Percentiles rank a stretch among this genome's conserved stretches.
Evolutionary conservation across 2,797 vertebrate species (phyloP).

Genomic region (Myiotriccus ornatus): DNA sequence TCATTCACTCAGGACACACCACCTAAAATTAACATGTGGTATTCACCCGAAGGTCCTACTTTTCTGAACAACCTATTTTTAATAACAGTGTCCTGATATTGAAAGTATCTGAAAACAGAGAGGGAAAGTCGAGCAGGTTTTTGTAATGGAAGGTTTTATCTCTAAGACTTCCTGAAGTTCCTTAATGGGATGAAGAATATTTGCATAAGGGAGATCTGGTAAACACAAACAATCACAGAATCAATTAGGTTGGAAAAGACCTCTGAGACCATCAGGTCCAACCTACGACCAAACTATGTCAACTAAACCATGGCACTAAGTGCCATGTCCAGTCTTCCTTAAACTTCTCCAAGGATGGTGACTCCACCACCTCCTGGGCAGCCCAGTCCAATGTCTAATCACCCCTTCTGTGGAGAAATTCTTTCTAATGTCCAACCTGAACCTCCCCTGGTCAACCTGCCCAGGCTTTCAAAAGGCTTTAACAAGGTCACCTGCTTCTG

Average conservation of each 20-base stretch:
- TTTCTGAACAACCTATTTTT: not conserved
- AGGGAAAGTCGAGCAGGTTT: not conserved
- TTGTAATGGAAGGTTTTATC: not conserved
- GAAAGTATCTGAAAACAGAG: not conserved
- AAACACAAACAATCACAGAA: not conserved
- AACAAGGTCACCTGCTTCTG: not conserved
- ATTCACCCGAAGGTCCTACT: not conserved
- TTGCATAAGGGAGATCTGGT: not conserved
- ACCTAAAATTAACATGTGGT: not conserved
- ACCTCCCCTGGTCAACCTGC: not conserved
- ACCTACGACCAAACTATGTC: rapidly evolving
- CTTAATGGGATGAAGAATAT: not conserved
- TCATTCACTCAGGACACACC: not conserved
- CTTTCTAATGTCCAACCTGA: not conserved
- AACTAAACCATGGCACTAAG: not conserved
- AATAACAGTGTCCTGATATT: not conserved
- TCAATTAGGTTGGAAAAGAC: not conserved
- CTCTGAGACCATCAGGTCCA: not conserved
- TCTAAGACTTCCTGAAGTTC: not conserved
- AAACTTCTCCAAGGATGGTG: not conserved
- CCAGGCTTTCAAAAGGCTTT: not conserved
- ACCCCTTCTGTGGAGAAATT: not conserved
- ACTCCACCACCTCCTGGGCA: not conserved
- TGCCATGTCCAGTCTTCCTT: not conserved
- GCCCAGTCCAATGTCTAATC: not conserved